Conservation (phyloP, 2,797 vertebrate species). For the Pangasius larnaudii region DNA sequence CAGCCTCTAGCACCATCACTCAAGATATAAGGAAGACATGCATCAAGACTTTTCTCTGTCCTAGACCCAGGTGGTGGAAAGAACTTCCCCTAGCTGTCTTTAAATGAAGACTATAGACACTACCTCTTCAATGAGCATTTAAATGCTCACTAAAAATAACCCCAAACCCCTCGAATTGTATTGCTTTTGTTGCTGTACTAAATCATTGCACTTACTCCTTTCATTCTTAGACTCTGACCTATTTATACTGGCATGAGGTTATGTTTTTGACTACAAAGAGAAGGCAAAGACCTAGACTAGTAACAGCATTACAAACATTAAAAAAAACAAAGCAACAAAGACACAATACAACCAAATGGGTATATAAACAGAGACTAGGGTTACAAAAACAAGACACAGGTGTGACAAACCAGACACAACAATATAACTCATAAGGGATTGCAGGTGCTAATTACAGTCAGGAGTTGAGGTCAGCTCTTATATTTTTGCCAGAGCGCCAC, state of each 20-base stretch:
- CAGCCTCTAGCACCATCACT: conserved; percentile 7
- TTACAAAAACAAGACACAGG: background rate
- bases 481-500: background rate
- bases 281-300: background rate
- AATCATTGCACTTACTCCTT: background rate
- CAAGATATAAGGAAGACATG: conserved; percentile 20
- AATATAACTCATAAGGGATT: background rate
- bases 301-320: background rate
- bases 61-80: background rate
- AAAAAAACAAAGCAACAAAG: background rate
- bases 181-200: background rate
- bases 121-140: background rate
- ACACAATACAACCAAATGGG: background rate
- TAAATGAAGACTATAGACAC: background rate
- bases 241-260: background rate
- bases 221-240: background rate
- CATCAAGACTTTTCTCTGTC: conserved; percentile 8
- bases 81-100: background rate
- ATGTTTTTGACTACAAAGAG: background rate
- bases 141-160: background rate
- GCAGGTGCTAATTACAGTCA: conserved; percentile 17
- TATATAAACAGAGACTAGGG: background rate
- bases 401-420: conserved; percentile 22
- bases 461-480: background rate
- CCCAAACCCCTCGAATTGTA: too few species aligned